These are phyloP conservation scores for Thinocorus orbignyianus DNA, from an alignment of 2,113 vertebrate species.

Conservation along the genomic window DNA sequence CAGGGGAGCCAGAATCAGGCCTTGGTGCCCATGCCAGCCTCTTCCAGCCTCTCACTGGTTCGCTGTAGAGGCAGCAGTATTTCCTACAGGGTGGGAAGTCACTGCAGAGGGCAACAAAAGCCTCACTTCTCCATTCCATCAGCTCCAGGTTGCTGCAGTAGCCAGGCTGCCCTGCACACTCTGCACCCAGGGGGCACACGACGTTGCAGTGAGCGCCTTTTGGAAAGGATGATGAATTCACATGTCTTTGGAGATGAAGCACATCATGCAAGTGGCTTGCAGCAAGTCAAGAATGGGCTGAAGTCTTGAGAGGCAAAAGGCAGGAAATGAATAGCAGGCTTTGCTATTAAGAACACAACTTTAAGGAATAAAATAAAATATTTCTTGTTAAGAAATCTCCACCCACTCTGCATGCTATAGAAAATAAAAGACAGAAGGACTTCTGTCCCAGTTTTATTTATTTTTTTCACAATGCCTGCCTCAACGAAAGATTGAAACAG, in stretches of 20 bases:
- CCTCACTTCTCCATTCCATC: fast-evolving
- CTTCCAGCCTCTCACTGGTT: not conserved
- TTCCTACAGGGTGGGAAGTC: not conserved
- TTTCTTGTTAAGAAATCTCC: not conserved
- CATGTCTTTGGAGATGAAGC: not conserved
- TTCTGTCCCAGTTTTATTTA: constrained; percentile 59
- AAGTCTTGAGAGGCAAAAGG: not conserved
- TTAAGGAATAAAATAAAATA: not conserved
- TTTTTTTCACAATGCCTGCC: not conserved
- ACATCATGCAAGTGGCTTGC: not conserved
- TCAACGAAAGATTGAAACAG: constrained; percentile 62
- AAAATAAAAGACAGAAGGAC: not conserved
- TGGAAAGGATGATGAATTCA: not conserved
- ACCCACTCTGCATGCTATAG: not conserved
- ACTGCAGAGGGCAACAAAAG: not conserved
- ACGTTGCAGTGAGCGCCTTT: not conserved
- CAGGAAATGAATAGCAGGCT: not conserved
- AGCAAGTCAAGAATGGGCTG: not conserved
- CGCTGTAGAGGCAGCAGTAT: not conserved
- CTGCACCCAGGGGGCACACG: fast-evolving
- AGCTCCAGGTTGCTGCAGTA: not conserved
- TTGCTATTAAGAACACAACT: not conserved
- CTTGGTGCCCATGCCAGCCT: not conserved
- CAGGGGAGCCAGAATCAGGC: not conserved
- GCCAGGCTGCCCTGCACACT: fast-evolving